These are phyloP conservation scores for Volucella zonaria DNA, from an alignment of 2,888 invertebrate genomes.

Conservation along the genomic window DNA sequence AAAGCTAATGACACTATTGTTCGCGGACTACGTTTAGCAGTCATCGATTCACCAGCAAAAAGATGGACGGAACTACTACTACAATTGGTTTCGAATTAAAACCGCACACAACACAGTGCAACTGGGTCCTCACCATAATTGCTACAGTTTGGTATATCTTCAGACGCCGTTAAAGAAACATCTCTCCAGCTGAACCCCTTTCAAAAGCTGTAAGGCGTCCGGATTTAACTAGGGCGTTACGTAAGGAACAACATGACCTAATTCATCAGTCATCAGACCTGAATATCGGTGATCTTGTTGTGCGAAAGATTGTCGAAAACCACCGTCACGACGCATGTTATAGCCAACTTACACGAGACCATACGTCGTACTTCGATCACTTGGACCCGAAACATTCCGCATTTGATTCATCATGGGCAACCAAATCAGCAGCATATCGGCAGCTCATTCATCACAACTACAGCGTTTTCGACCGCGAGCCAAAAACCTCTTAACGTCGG, in stretches of 20 bases:
- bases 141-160: no score
- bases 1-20: neutral
- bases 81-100: neutral
- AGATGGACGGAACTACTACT: no score
- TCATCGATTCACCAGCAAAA: no score
- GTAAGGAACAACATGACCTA: conserved; percentile 7
- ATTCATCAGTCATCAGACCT: neutral
- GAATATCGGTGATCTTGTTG: neutral
- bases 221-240: neutral
- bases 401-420: neutral
- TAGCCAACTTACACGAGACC: conserved; percentile 4
- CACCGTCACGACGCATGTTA: conserved; percentile 11
- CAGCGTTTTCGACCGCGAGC: conserved; percentile 1
- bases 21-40: conserved; percentile 4
- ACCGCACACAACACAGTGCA: neutral
- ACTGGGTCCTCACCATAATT: no score
- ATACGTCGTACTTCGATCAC: neutral
- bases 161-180: neutral
- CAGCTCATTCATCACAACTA: neutral
- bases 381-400: no score
- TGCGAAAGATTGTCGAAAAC: conserved; percentile 11
- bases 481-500: conserved; percentile 25
- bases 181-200: neutral
- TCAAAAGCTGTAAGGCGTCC: conserved; percentile 5
- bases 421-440: no score